Percentiles rank a stretch among this genome's conserved stretches.
Conservation (phyloP, 2,888 invertebrate genomes). For the Cabera pusaria region DNA sequence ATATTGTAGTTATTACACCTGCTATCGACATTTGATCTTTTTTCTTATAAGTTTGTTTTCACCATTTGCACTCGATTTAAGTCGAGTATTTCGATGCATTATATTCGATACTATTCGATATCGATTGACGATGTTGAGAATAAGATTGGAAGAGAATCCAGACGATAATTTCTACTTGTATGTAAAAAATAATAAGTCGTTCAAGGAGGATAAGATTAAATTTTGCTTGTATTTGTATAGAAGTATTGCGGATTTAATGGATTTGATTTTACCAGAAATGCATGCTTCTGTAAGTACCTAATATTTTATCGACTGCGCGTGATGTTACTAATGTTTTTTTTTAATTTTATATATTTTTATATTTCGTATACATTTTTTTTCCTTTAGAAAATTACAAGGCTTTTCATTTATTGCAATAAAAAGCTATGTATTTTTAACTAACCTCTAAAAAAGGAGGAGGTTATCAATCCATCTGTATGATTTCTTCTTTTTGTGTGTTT, state of each 20-base stretch:
- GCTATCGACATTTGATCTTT: slow-evolving; percentile 38
- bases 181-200: slow-evolving; percentile 51
- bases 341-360: too few species aligned
- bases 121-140: slow-evolving; percentile 55
- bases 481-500: too few species aligned
- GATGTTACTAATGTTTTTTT: too few species aligned
- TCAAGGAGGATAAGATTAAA: slow-evolving; percentile 56
- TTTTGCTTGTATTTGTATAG: slow-evolving; percentile 58
- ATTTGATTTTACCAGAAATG: slow-evolving; percentile 59
- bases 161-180: slow-evolving; percentile 57
- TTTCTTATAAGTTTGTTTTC: slow-evolving; percentile 53
- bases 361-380: too few species aligned
- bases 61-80: slow-evolving; percentile 59
- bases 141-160: slow-evolving; percentile 55
- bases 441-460: too few species aligned
- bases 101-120: slow-evolving; percentile 58
- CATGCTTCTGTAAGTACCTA: slow-evolving; percentile 64
- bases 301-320: too few species aligned
- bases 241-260: slow-evolving; percentile 58
- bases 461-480: too few species aligned
- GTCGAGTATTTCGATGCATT: slow-evolving; percentile 64
- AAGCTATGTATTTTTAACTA: too few species aligned
- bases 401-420: too few species aligned
- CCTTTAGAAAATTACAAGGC: too few species aligned
- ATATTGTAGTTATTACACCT: slow-evolving; percentile 46